phyloP scores from a whole-genome alignment of 2,113 vertebrate species.

The Grammomys surdaster region DNA sequence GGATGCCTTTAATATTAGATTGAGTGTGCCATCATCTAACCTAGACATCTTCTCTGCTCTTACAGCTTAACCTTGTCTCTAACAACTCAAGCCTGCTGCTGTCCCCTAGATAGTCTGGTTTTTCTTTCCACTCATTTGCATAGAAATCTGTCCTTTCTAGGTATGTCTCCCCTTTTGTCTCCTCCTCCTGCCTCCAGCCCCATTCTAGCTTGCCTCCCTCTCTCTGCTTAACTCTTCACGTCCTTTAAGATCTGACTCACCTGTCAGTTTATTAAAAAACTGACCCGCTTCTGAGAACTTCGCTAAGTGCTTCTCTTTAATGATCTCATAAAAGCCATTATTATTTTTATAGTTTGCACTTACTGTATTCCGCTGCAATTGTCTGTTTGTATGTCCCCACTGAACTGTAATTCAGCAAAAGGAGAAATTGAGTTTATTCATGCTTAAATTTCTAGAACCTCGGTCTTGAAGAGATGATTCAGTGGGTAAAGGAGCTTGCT shows the following conservation, averaged over 20 bases:
- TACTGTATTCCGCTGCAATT: slow-evolving; percentile 34
- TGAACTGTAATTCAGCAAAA: slow-evolving; percentile 50
- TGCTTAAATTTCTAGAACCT: slow-evolving; percentile 57
- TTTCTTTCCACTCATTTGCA: not conserved
- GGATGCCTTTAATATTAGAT: not conserved
- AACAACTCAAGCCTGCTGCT: not conserved
- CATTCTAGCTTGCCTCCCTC: not conserved
- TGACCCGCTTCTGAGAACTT: not conserved
- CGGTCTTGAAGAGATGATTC: not conserved
- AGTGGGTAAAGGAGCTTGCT: not conserved
- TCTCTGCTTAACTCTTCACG: not conserved
- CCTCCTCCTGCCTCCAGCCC: not conserved
- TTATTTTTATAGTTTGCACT: slow-evolving; percentile 46
- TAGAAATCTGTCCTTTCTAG: not conserved
- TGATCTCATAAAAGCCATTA: slow-evolving; percentile 55
- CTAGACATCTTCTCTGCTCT: not conserved
- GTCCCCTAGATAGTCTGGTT: not conserved
- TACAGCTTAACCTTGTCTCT: not conserved
- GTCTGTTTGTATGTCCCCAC: slow-evolving; percentile 50
- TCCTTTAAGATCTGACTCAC: not conserved
- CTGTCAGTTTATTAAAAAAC: slow-evolving; percentile 26
- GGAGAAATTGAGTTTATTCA: slow-evolving; percentile 35
- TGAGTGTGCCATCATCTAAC: not conserved
- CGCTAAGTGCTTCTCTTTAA: slow-evolving; percentile 15
- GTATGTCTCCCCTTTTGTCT: not conserved